phyloP scores from a whole-genome alignment of 2,797 vertebrate species.

The Catamblyrhynchus diadema region DNA sequence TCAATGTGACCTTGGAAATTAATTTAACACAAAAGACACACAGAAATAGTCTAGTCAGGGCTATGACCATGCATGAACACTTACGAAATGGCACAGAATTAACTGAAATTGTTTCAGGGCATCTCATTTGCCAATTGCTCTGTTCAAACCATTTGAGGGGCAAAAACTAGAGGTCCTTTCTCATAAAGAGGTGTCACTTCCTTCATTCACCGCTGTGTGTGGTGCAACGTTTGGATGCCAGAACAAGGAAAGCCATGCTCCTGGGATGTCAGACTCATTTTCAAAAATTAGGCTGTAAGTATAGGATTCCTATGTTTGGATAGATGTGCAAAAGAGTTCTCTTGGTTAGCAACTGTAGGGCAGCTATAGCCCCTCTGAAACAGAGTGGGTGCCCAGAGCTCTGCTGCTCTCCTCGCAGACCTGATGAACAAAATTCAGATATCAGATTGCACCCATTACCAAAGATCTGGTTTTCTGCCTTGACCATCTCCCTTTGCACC shows the following conservation, averaged over 20 bases:
- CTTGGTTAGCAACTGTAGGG: background rate
- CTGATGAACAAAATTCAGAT: background rate
- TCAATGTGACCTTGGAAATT: background rate
- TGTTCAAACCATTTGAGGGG: background rate
- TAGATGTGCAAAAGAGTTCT: background rate
- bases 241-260: background rate
- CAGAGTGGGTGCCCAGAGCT: background rate
- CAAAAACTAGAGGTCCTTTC: background rate
- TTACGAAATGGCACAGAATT: background rate
- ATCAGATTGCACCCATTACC: background rate
- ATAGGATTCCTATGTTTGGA: background rate
- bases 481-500: background rate
- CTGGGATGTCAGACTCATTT: background rate
- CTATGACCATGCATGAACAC: background rate
- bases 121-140: background rate
- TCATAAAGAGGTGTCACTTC: background rate
- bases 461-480: background rate
- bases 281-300: background rate
- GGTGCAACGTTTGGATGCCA: background rate
- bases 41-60: background rate
- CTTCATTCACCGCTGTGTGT: background rate
- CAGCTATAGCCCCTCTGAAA: background rate
- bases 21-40: background rate
- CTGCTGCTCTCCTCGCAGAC: background rate
- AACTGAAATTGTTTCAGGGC: background rate